phyloP scores from a whole-genome alignment of 2,113 vertebrate genomes.

The Athene cunicularia region DNA sequence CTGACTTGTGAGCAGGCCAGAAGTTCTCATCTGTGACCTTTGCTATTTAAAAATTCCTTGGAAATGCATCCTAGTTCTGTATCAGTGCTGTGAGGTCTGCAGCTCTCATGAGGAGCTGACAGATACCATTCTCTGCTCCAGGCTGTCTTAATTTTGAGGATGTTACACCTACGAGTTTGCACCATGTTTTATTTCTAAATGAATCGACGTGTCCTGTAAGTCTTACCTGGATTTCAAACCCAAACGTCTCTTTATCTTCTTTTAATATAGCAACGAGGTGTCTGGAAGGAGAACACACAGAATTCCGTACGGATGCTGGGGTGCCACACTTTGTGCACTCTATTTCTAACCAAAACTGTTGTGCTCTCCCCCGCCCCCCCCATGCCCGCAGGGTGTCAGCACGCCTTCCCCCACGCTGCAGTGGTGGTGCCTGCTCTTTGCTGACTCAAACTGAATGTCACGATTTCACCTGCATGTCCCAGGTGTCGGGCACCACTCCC shows the following conservation, averaged over 20 bases:
- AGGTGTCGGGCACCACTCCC: not conserved
- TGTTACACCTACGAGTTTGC: not conserved
- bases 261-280: slow-evolving; percentile 80
- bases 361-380: rapidly evolving
- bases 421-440: not conserved
- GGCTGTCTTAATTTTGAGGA: not conserved
- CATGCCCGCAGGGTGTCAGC: not conserved
- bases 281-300: slow-evolving; percentile 33
- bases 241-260: slow-evolving; percentile 90
- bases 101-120: not conserved
- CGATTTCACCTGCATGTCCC: rapidly evolving
- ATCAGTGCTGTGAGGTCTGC: not conserved
- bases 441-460: too few species aligned
- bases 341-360: not conserved
- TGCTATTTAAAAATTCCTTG: rapidly evolving
- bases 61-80: not conserved
- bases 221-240: slow-evolving; percentile 96
- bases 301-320: rapidly evolving
- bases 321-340: rapidly evolving
- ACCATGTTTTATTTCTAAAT: not conserved
- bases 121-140: not conserved
- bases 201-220: not conserved
- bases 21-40: not conserved
- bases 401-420: rapidly evolving
- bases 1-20: not conserved